Percentiles rank a stretch among this genome's conserved stretches.
phyloP scores from a whole-genome alignment of 2,888 invertebrate species.

The Rhagonycha lutea region DNA sequence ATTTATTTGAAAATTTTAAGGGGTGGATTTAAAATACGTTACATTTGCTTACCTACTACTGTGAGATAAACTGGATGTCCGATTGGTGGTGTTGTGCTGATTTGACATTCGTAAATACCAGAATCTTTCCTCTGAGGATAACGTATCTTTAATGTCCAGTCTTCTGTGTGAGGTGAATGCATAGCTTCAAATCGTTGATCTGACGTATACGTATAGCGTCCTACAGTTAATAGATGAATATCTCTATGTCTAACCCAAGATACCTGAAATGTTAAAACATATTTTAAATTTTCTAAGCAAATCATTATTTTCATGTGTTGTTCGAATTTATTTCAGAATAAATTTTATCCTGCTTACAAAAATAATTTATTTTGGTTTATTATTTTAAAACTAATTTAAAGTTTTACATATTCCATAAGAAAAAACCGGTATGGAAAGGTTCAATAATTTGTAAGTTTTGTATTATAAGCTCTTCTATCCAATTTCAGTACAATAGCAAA shows the following conservation, averaged over 20 bases:
- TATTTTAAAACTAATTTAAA: background rate
- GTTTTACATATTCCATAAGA: background rate
- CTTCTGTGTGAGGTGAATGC: constrained; percentile 84
- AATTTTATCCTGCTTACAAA: background rate
- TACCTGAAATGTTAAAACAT: constrained; percentile 58
- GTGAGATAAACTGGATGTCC: constrained; percentile 81
- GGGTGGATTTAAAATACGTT: background rate
- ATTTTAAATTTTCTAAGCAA: background rate
- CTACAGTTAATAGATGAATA: constrained; percentile 75
- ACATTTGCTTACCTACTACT: constrained; percentile 76
- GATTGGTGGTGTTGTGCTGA: constrained; percentile 86
- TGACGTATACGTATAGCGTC: constrained; percentile 77
- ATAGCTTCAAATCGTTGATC: constrained; percentile 86
- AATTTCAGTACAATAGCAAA: constrained; percentile 24
- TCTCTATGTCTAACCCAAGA: constrained; percentile 80
- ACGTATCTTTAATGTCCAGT: constrained; percentile 80
- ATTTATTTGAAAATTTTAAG: background rate
- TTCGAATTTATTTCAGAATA: background rate
- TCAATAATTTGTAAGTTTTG: constrained; percentile 27
- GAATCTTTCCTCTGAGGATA: constrained; percentile 76
- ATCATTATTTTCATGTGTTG: background rate
- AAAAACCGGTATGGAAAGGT: background rate
- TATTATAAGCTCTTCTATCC: constrained; percentile 25
- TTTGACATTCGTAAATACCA: constrained; percentile 88
- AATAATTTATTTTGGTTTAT: background rate